Evolutionary conservation across 2,888 invertebrate genomes (phyloP).

Genomic region (Brachypterus glaber): DNA sequence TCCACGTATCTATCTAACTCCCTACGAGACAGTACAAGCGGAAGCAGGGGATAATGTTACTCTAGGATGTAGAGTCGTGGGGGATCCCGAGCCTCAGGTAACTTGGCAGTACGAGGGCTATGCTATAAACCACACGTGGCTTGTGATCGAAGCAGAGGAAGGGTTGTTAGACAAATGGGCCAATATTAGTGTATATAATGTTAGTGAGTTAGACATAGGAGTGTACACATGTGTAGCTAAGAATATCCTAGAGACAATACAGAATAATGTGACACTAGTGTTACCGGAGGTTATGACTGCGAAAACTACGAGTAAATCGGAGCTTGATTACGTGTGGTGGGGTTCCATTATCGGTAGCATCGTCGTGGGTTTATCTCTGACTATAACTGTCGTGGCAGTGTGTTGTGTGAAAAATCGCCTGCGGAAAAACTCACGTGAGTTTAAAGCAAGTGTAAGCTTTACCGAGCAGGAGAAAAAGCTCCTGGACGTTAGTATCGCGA

Average conservation of each 20-base stretch:
- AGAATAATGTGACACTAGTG: constrained; percentile 54
- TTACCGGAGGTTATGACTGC: constrained; percentile 63
- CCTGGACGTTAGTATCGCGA: constrained; percentile 68
- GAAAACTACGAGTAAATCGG: constrained; percentile 66
- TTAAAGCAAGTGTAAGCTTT: constrained; percentile 72
- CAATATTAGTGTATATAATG: constrained; percentile 73
- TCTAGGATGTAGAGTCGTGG: constrained; percentile 70
- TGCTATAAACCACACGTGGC: constrained; percentile 47
- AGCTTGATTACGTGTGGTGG: constrained; percentile 63
- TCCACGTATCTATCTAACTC: constrained; percentile 51
- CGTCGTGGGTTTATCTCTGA: constrained; percentile 51
- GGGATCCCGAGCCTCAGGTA: constrained; percentile 75
- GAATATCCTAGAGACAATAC: constrained; percentile 54
- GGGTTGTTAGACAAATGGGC: constrained; percentile 53
- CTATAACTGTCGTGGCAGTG: constrained; percentile 51
- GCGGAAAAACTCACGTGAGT: constrained; percentile 53
- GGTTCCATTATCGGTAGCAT: constrained; percentile 62
- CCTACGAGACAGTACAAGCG: constrained; percentile 46
- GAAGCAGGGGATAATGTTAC: constrained; percentile 76
- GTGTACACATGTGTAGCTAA: constrained; percentile 74
- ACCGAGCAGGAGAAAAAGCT: constrained; percentile 84
- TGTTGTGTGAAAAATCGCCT: constrained; percentile 47
- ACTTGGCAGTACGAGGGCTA: constrained; percentile 75
- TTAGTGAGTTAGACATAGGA: constrained; percentile 72
- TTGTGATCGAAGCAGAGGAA: constrained; percentile 41